Evolutionary conservation across 1,140 invertebrate species (phyloP).

Genomic region (Pemphigus obesinymphae): DNA sequence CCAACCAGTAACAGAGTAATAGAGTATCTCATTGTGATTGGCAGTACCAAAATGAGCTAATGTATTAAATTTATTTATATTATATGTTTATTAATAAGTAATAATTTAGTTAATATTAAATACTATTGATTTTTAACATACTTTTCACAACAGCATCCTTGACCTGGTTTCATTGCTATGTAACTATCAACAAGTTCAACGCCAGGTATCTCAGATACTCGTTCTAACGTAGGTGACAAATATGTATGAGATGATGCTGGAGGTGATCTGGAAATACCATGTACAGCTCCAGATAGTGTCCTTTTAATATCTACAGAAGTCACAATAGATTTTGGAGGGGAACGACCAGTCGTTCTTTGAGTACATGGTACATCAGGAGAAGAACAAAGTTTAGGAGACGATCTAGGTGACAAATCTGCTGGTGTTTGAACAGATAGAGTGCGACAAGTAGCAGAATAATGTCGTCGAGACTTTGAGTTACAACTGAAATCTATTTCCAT

Average conservation of each 20-base stretch:
- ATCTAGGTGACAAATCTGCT: slow-evolving; percentile 46
- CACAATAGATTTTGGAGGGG: slow-evolving; percentile 25
- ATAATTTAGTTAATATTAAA: too few relatives aligned
- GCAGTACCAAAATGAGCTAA: too few relatives aligned
- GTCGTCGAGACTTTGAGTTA: slow-evolving; percentile 42
- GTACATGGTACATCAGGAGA: slow-evolving; percentile 6
- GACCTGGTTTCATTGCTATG: slow-evolving; percentile 16
- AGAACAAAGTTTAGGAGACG: slow-evolving; percentile 45
- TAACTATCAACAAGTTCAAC: slow-evolving; percentile 15
- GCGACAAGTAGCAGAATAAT: slow-evolving; percentile 23
- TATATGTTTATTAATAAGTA: too few relatives aligned
- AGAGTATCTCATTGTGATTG: too few relatives aligned
- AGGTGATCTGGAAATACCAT: slow-evolving; percentile 35
- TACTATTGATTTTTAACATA: not conserved
- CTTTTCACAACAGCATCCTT: slow-evolving; percentile 5
- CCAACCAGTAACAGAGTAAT: too few relatives aligned
- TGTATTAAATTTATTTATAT: too few relatives aligned
- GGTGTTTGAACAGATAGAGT: slow-evolving; percentile 40
- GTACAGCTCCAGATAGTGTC: slow-evolving; percentile 25
- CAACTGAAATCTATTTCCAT: slow-evolving; percentile 73
- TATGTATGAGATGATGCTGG: slow-evolving; percentile 21
- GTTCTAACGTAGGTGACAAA: slow-evolving; percentile 31
- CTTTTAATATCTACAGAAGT: slow-evolving; percentile 31
- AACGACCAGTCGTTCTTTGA: slow-evolving; percentile 11
- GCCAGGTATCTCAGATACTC: slow-evolving; percentile 18